These are phyloP conservation scores for Thamnaconus septentrionalis DNA, from an alignment of 2,113 vertebrate genomes.

Conservation along the genomic window DNA sequence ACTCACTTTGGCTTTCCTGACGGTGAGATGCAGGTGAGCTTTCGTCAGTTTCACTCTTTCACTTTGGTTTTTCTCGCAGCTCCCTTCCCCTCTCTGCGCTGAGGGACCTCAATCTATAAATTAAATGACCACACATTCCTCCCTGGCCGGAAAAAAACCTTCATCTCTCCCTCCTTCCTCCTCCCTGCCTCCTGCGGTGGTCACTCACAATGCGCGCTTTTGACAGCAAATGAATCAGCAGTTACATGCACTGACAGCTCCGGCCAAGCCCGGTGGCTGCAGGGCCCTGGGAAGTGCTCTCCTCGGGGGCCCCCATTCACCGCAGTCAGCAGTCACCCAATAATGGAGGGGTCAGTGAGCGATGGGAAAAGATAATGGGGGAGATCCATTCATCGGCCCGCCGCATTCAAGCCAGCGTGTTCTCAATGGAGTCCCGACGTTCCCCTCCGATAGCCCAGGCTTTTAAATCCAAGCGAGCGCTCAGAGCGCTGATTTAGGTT, in stretches of 20 bases:
- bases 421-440: slow-evolving; percentile 63
- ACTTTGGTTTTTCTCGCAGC: neutral
- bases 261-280: slow-evolving; percentile 53
- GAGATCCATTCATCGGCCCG: slow-evolving; percentile 66
- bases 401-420: slow-evolving; percentile 58
- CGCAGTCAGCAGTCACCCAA: slow-evolving; percentile 70
- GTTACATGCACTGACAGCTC: slow-evolving; percentile 78
- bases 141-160: slow-evolving; percentile 27
- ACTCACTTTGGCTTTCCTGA: slow-evolving; percentile 49
- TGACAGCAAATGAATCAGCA: slow-evolving; percentile 80
- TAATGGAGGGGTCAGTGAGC: slow-evolving; percentile 75
- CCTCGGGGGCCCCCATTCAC: slow-evolving; percentile 65
- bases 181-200: slow-evolving; percentile 58
- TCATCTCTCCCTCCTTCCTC: slow-evolving; percentile 36
- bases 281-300: slow-evolving; percentile 68
- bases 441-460: slow-evolving; percentile 60
- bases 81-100: neutral
- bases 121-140: slow-evolving; percentile 63
- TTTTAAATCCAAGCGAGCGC: slow-evolving; percentile 58
- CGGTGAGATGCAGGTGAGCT: slow-evolving; percentile 66
- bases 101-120: slow-evolving; percentile 31
- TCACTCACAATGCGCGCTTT: slow-evolving; percentile 74
- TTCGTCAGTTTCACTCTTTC: slow-evolving; percentile 1
- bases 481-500: slow-evolving; percentile 62
- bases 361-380: slow-evolving; percentile 74